A percentile compares a stretch with the other conserved stretches of the same genome.
Conservation (phyloP, 2,888 invertebrate genomes). For the Drosophila kokeensis region DNA sequence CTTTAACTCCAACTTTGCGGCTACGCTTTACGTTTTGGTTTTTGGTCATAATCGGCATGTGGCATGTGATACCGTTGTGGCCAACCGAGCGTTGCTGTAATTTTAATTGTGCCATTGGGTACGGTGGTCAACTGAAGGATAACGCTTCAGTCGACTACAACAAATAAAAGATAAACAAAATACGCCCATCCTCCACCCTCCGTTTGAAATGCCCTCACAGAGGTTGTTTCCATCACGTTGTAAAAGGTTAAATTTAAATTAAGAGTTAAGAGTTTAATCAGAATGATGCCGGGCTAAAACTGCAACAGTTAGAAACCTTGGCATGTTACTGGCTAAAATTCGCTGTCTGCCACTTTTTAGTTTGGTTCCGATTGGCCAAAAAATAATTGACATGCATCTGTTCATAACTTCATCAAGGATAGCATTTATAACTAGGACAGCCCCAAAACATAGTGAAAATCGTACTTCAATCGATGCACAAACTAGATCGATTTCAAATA, state of each 20-base stretch:
- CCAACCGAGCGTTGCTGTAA: constrained; percentile 1
- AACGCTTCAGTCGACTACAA: constrained; percentile 30
- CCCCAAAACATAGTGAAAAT: too few relatives aligned
- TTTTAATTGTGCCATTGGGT: constrained; percentile 53
- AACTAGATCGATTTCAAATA: not conserved
- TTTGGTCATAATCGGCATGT: not conserved
- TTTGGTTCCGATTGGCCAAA: not conserved
- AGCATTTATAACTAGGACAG: not conserved
- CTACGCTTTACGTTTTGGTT: constrained; percentile 5
- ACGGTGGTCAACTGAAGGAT: constrained; percentile 40
- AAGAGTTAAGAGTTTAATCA: not conserved
- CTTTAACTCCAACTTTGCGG: constrained; percentile 21
- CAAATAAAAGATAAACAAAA: constrained; percentile 20
- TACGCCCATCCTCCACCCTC: not conserved
- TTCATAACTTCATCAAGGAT: not conserved
- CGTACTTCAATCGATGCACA: too few relatives aligned
- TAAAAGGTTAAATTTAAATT: not conserved
- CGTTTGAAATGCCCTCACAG: not conserved
- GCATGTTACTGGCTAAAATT: not conserved
- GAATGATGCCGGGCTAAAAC: not conserved
- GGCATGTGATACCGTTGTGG: constrained; percentile 53
- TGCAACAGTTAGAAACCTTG: not conserved
- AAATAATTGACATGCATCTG: not conserved
- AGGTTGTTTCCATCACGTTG: not conserved
- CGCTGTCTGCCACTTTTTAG: not conserved